A percentile compares a stretch with the other conserved stretches of the same genome.
Conservation (phyloP, 2,113 vertebrate species). For the Chrysochloris asiatica region DNA sequence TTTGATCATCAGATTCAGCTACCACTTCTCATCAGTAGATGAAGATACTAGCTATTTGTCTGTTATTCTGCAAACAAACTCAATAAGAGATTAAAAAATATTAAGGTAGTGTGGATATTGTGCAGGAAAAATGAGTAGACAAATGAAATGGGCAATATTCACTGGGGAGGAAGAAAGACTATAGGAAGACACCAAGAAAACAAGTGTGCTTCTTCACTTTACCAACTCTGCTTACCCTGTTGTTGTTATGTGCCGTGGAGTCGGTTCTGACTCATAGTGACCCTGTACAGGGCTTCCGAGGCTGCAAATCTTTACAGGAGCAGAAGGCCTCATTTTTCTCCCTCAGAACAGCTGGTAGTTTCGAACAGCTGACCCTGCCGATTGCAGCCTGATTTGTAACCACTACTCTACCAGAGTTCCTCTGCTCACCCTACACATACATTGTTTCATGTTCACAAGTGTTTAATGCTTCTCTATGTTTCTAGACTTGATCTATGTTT, state of each 20-base stretch:
- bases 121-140: not conserved
- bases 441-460: not conserved
- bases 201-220: not conserved
- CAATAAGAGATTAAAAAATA: not conserved
- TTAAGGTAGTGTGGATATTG: not conserved
- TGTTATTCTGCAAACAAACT: not conserved
- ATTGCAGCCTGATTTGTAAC: too few species aligned
- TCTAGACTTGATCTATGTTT: not conserved
- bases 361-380: too few species aligned
- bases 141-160: not conserved
- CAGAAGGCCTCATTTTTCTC: too few species aligned
- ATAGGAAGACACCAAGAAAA: not conserved
- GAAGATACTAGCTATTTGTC: not conserved
- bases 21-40: not conserved
- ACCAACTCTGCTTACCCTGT: not conserved
- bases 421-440: too few species aligned
- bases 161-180: not conserved
- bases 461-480: slow-evolving; percentile 32
- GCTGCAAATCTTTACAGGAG: too few species aligned
- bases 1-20: not conserved
- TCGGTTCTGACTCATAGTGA: too few species aligned
- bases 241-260: too few species aligned
- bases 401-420: too few species aligned
- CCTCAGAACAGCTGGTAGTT: too few species aligned
- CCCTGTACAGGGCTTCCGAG: too few species aligned